phyloP scores from a whole-genome alignment of 2,113 vertebrate species.

The Cromileptes altivelis region DNA sequence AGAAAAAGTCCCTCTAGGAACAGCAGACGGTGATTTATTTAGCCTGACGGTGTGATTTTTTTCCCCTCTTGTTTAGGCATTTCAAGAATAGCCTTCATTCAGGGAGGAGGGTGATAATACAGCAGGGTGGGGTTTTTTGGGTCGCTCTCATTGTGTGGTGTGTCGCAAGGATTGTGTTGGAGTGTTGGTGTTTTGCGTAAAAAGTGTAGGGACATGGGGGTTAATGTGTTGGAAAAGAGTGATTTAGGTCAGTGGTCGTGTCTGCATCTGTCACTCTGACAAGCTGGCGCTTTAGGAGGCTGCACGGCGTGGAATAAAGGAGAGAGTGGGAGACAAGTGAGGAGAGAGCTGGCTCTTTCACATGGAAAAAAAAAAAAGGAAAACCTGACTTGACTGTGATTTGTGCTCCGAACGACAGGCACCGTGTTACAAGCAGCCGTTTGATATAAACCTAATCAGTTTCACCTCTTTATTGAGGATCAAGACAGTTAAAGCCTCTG shows the following conservation, averaged over 20 bases:
- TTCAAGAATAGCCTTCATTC: slow-evolving; percentile 47
- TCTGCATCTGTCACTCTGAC: slow-evolving; percentile 81
- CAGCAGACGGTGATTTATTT: slow-evolving; percentile 57
- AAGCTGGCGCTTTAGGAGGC: slow-evolving; percentile 66
- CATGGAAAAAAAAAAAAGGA: slow-evolving; percentile 59
- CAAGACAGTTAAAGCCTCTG: slow-evolving; percentile 72
- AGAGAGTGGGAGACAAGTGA: slow-evolving; percentile 65
- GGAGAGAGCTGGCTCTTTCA: slow-evolving; percentile 57
- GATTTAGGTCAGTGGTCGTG: slow-evolving; percentile 83
- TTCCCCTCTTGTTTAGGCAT: slow-evolving; percentile 28
- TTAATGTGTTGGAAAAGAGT: slow-evolving; percentile 85
- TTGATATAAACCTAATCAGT: slow-evolving; percentile 81
- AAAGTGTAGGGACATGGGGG: slow-evolving; percentile 73
- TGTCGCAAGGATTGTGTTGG: slow-evolving; percentile 39
- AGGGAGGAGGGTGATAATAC: slow-evolving; percentile 35
- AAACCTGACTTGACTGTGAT: slow-evolving; percentile 71
- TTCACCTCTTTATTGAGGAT: slow-evolving; percentile 78
- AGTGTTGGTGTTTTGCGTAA: slow-evolving; percentile 62
- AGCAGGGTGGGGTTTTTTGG: slow-evolving; percentile 38
- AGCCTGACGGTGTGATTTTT: slow-evolving; percentile 22
- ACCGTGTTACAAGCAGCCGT: slow-evolving; percentile 65
- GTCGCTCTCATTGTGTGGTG: slow-evolving; percentile 43
- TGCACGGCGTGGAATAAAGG: slow-evolving; percentile 63
- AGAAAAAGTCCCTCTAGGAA: slow-evolving; percentile 47
- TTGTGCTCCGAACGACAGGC: slow-evolving; percentile 63